Evolutionary conservation across 2,888 invertebrate genomes (phyloP).

Genomic region (Crematogaster levior): DNA sequence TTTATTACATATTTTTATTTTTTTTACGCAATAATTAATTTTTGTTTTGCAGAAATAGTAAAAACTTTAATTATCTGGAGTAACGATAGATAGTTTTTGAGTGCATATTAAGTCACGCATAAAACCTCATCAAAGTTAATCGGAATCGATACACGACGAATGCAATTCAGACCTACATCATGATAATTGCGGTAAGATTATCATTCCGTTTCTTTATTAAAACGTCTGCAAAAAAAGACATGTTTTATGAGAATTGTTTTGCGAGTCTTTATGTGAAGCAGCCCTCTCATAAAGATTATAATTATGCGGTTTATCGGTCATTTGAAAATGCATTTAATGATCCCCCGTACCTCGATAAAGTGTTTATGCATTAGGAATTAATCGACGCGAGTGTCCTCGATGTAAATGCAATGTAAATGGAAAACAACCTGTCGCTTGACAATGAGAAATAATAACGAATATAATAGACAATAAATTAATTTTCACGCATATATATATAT

Average conservation of each 20-base stretch:
- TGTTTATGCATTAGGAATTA: conserved; percentile 38
- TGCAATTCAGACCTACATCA: background rate
- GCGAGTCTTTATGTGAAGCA: conserved; percentile 28
- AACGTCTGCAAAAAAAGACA: conserved; percentile 17
- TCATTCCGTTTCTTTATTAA: background rate
- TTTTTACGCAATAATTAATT: background rate
- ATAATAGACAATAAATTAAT: conserved; percentile 17
- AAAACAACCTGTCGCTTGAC: background rate
- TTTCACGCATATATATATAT: background rate
- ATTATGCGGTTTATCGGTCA: conserved; percentile 26
- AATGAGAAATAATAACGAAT: background rate
- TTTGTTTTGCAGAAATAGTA: background rate
- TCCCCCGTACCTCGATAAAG: conserved; percentile 2
- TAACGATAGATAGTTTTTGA: background rate
- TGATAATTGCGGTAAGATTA: conserved; percentile 30
- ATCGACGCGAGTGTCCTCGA: background rate
- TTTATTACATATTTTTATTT: background rate
- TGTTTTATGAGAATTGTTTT: conserved; percentile 17
- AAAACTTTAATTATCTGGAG: background rate
- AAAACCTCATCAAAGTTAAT: conserved; percentile 14
- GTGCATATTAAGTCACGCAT: background rate
- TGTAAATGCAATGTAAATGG: background rate
- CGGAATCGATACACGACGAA: background rate
- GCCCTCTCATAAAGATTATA: conserved; percentile 45
- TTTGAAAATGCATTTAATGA: conserved; percentile 16